Evolutionary conservation across 2,797 vertebrate genomes (phyloP), one percentile per base, ranked within the genome.

Genomic region (Neoniphon sammara): DNA sequence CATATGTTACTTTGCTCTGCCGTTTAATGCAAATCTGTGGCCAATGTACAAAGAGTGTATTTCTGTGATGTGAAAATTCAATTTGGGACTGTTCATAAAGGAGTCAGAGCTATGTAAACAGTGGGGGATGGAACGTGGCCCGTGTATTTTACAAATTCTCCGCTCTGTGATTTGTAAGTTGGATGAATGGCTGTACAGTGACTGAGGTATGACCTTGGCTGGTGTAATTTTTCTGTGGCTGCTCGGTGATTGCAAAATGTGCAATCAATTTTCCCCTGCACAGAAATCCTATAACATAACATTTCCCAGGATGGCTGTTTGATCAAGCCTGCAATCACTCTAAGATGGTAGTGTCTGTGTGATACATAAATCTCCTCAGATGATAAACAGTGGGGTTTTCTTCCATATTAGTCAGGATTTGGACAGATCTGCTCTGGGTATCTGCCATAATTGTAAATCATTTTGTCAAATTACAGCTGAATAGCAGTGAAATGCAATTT

Each of bases 231-330:
- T 68, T 50, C 78, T 52, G 62, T 31, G 69, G 73, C 72, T 57
- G 83, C 81, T 86, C 47, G 20, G 76, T 68, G 83, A 89, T 77
- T 77, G 66, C 65, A 65, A 80, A 60, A 42, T 2, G 18, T 74
- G 56, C 54, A 54, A 93, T 94, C 85, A 75, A 76, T 94, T 91
- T 85, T 76, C 73, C 75, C 77, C 69, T 62, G 55, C 66, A 60
- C 58, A 62, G 81, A 77, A 87, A 83, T 72, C 66, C 78, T 84
- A 72, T 72, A 83, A 72, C 67, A 71, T 57, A 87, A 76, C 82
- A 87, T 75, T 75, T 83, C 82, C 49, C 74, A 80, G 64, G 57
- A 20, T 72, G 66, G 81, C 70, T 60, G 72, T 85, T 89, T 87
- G 83, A 88, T 87, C 84, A 83, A 84, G 69, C 61, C 79, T 77